These are phyloP conservation scores for Hydractinia echinata DNA, from an alignment of 30 jellyfish, hydroid and myxozoan genomes.

Conservation along the genomic window DNA sequence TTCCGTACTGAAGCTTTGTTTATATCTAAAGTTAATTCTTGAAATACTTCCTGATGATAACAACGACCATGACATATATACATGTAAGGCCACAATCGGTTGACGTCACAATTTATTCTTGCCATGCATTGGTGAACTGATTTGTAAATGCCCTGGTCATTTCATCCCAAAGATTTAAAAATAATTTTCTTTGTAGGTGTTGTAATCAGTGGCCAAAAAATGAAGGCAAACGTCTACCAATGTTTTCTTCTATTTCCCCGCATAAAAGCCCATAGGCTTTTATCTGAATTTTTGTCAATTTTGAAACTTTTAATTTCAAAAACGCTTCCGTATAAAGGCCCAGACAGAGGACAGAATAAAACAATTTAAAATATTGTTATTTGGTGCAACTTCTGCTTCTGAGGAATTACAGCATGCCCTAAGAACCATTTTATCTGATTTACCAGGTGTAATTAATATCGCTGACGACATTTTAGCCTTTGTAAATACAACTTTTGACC, in stretches of 20 bases:
- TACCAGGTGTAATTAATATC: conserved; percentile 15
- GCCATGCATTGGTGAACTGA: no score
- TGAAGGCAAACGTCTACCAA: background rate
- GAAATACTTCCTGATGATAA: no score
- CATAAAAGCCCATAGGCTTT: background rate
- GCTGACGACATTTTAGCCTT: conserved; percentile 21
- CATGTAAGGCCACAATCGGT: no score
- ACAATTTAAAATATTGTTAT: no score
- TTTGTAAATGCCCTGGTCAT: no score
- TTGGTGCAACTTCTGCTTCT: conserved; percentile 10
- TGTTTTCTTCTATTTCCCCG: background rate
- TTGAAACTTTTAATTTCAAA: background rate
- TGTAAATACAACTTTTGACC: background rate
- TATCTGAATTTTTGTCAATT: background rate
- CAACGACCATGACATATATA: no score
- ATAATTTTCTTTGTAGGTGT: no score
- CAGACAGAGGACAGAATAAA: no score
- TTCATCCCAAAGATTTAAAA: no score
- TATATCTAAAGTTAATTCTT: no score
- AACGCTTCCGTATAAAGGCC: background rate
- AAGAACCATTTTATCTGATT: conserved; percentile 13
- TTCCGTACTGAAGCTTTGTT: background rate
- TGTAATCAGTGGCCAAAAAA: no score
- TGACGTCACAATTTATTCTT: no score
- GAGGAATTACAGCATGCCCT: conserved; percentile 12